Evolutionary conservation across 1,140 invertebrate genomes (phyloP), one percentile per base, ranked within the genome.

Genomic region (Dendroctonus ponderosae): DNA sequence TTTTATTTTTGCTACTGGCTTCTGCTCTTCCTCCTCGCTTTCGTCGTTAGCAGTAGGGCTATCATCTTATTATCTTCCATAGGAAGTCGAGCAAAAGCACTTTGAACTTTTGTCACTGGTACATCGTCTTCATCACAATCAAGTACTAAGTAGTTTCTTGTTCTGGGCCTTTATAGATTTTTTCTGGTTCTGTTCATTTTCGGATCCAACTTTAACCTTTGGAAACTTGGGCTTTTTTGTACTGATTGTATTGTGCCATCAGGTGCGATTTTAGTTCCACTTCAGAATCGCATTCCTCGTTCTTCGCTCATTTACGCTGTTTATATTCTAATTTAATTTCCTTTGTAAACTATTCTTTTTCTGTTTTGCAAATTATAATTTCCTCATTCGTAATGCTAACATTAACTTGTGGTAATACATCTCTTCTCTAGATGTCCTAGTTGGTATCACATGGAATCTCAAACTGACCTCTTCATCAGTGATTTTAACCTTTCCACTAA

Each of bases 301-400:
- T 84, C 70, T 84, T 84, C 71, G 80, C 83, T 72, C 82, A 81
- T 77, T 87, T 87, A 75, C 86, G 86, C 68, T 83, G 84, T 77
- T 87, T 88, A n/a, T n/a, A n/a, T n/a, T n/a, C n/a, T n/a, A n/a
- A n/a, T n/a, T n/a, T n/a, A n/a, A n/a, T n/a, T n/a, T n/a, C n/a
- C n/a, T n/a, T n/a, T n/a, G n/a, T n/a, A n/a, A n/a, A n/a, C n/a
- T n/a, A n/a, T n/a, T n/a, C n/a, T n/a, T n/a, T n/a, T n/a, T n/a
- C n/a, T n/a, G n/a, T n/a, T n/a, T n/a, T n/a, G n/a, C n/a, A n/a
- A n/a, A n/a, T n/a, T n/a, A n/a, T n/a, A n/a, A n/a, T n/a, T n/a
- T n/a, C n/a, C n/a, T n/a, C n/a, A n/a, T n/a, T n/a, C n/a, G n/a
- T n/a, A n/a, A n/a, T n/a, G n/a, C n/a, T n/a, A n/a, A n/a, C n/a